Evolutionary conservation across 2,888 invertebrate species (phyloP).

Genomic region (Pseudoips prasinana): DNA sequence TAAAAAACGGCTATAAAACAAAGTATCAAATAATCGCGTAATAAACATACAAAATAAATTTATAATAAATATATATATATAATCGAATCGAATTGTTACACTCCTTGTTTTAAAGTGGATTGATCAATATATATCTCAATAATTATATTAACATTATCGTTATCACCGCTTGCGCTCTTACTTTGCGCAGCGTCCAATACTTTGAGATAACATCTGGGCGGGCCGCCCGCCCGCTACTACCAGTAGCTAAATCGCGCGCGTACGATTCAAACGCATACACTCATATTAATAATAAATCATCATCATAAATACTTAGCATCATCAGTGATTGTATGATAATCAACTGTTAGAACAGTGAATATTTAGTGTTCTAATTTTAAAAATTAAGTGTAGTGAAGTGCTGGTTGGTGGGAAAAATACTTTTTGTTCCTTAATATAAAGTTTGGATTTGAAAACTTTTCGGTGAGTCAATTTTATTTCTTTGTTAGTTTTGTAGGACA

Average conservation of each 20-base stretch:
- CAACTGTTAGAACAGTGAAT: conserved; percentile 1
- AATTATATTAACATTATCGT: too few relatives aligned
- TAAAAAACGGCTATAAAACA: too few relatives aligned
- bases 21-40: too few relatives aligned
- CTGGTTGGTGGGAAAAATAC: conserved; percentile 23
- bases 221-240: conserved; percentile 56
- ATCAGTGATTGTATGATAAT: conserved; percentile 23
- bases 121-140: too few relatives aligned
- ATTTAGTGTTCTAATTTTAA: conserved; percentile 3
- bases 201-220: conserved; percentile 69
- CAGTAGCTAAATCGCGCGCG: conserved; percentile 60
- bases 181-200: conserved; percentile 11
- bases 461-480: conserved; percentile 37
- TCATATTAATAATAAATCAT: conserved; percentile 15
- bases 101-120: too few relatives aligned
- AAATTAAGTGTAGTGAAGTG: conserved; percentile 31
- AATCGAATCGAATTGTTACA: too few relatives aligned
- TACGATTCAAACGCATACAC: conserved; percentile 45
- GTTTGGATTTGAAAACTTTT: conserved; percentile 45
- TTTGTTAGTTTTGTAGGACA: too few relatives aligned
- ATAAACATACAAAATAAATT: too few relatives aligned
- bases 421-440: conserved; percentile 16
- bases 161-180: conserved; percentile 9
- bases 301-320: conserved; percentile 14
- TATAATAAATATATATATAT: too few relatives aligned